Percentiles rank a stretch among this genome's conserved stretches.
Evolutionary conservation across 2,888 invertebrate species (phyloP).

Genomic region (Chrysolina haemoptera): DNA sequence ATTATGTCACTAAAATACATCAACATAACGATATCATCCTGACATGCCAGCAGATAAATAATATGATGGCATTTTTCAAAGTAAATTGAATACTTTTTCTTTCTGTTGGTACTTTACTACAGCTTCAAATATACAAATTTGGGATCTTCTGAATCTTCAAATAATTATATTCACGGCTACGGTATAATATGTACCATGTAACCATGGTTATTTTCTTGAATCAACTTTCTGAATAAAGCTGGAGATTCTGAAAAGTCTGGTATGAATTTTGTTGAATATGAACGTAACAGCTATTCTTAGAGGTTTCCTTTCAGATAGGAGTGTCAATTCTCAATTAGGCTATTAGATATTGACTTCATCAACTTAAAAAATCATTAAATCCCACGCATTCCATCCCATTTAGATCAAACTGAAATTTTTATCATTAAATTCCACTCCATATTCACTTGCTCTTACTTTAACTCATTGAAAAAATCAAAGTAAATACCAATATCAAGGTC

Average conservation of each 20-base stretch:
- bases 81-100: constrained; percentile 58
- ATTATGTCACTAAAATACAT: too few relatives aligned
- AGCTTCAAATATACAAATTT: constrained; percentile 30
- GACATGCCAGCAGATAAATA: too few relatives aligned
- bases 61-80: constrained; percentile 44
- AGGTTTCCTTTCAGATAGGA: background rate
- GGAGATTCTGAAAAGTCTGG: background rate
- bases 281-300: constrained; percentile 14
- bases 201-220: too few relatives aligned
- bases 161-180: background rate
- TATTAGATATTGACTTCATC: constrained; percentile 21
- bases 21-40: too few relatives aligned
- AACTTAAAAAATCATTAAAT: constrained; percentile 1
- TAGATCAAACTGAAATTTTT: constrained; percentile 25
- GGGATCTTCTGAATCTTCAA: background rate
- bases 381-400: constrained; percentile 17
- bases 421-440: constrained; percentile 26
- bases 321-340: constrained; percentile 16
- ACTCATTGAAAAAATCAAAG: background rate
- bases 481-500: too few relatives aligned
- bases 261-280: constrained; percentile 5
- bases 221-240: background rate
- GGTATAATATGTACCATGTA: background rate
- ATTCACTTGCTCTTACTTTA: constrained; percentile 18
- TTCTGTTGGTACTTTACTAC: constrained; percentile 56